Evolutionary conservation across 2,113 vertebrate species (phyloP), one percentile per base, ranked within the genome.

Genomic region (Actenoides hombroni): DNA sequence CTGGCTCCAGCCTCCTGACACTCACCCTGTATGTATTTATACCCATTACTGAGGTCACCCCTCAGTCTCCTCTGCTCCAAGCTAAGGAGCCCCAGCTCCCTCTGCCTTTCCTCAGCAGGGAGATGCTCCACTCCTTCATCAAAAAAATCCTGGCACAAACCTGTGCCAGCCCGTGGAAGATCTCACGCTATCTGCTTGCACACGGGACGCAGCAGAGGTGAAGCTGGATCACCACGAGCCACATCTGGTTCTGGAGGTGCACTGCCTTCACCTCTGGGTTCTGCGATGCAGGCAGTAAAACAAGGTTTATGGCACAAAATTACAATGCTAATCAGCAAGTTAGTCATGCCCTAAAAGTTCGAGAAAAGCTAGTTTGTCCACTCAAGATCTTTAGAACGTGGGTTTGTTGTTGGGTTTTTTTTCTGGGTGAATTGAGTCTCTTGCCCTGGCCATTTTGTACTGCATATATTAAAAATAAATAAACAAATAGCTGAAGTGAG

Each of bases 141-240:
- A 42, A 42, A 54, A 1, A 6, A 16, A 1, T 18, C 29, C 37
- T 23, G 7, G 13, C 16, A 49, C 31, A 63, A 2, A 10, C 2
- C 3, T 3, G 2, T 8, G 5, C 24, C 21, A 53, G 49, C 31
- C 44, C 1, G 0, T 3, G 40, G 35, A 33, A 61, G 19, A 28
- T 12, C 65, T 12, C 6, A 31, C 31, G 13, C 9, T 15, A 1
- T 12, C 74, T 56, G 56, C 54, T 53, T 10, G 35, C 39, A 24
- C 9, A 1, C 4, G n/a, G 70, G 33, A 21, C 4, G 5, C 61
- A 69, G 54, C 63, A 37, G 53, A 49, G 17, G n/a, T 13, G 44
- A 59, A 25, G 82, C 54, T 56, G 46, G 15, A 31, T 25, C 14
- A 33, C 16, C 15, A 57, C 13, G 31, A 92, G 29, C 39, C 53